Evolutionary conservation across 2,113 vertebrate species (phyloP).

Genomic region (Thermophis baileyi): DNA sequence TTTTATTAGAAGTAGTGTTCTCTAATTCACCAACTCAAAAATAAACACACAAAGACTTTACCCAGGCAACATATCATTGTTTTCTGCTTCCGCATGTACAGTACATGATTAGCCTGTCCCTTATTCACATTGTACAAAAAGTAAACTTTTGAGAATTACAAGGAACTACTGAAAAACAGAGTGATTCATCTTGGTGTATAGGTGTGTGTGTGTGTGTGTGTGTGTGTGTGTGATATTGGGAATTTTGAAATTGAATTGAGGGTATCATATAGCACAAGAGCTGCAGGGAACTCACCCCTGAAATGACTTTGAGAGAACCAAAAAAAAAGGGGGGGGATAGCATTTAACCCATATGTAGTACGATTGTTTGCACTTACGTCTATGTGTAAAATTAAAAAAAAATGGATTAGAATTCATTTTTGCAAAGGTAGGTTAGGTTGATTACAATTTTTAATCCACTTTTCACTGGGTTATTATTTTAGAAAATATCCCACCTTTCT

Average conservation of each 20-base stretch:
- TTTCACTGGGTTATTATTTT: background rate
- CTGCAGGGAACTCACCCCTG: background rate
- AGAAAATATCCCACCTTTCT: background rate
- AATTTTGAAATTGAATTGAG: background rate
- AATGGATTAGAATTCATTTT: background rate
- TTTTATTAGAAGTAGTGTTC: background rate
- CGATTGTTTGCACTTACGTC: background rate
- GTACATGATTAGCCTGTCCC: background rate
- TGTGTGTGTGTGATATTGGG: background rate
- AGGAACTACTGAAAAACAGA: background rate
- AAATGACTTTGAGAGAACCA: background rate
- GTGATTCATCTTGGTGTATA: background rate
- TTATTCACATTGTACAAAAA: background rate
- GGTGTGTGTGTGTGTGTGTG: background rate
- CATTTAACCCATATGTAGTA: background rate
- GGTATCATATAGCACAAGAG: background rate
- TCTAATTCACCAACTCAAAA: background rate
- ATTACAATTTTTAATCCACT: background rate
- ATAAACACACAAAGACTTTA: background rate
- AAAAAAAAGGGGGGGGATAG: background rate
- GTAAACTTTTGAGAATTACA: background rate
- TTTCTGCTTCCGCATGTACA: background rate
- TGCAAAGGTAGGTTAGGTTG: background rate
- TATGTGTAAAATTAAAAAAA: background rate
- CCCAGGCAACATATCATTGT: background rate